Base-by-base conservation (phyloP, 2,797 vertebrate genomes). In the Rhinella marina region DNA sequence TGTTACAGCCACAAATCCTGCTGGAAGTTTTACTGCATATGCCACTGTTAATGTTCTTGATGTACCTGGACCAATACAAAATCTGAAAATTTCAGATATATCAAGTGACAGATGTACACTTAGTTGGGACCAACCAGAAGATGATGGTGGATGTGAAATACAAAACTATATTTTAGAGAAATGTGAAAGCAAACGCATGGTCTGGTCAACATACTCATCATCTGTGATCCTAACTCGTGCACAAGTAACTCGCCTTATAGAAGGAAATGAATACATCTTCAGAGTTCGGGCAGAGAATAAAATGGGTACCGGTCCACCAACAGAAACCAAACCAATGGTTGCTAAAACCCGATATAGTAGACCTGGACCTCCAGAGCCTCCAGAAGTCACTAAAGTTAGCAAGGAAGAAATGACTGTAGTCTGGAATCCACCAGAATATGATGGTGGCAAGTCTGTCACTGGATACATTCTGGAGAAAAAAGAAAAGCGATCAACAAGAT, bases 111-210 rank as follows among this genome's bases (percentile, higher is more conserved):
- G 98, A 82, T 99, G 98, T 92, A 96, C 95, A 90, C 92, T 99
- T 90, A 92, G 92, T 89, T 99, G 98, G 98, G 97, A 99, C 57
- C 92, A 96, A 88, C 98, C 98, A 77, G 98, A 97, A 86, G 98
- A 99, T 91, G 96, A 99, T 87, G 98, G 98, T 2, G 98, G 98
- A 88, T 99, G 98, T 94, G 98, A 99, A 90, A 98, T 99, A 91
- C 98, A 99, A 93, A 99, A 99, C 93, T 99, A 99, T 91, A 98
- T 99, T 57, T 92, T 99, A 90, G 98, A 99, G 93, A 99, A 99
- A 94, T 99, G 98, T 95, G 98, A 99, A 85, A 98, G 96, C 91
- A 99, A 98, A 91, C 95, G 98, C 90, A 98, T 97, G 92, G 94
- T 99, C 88, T 99, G 98, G 98, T 98, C 98, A 56, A 97, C 98